A percentile compares a stretch with the other conserved stretches of the same genome.
Evolutionary conservation across 2,888 invertebrate genomes (phyloP).

Genomic region (Erebia ligea): DNA sequence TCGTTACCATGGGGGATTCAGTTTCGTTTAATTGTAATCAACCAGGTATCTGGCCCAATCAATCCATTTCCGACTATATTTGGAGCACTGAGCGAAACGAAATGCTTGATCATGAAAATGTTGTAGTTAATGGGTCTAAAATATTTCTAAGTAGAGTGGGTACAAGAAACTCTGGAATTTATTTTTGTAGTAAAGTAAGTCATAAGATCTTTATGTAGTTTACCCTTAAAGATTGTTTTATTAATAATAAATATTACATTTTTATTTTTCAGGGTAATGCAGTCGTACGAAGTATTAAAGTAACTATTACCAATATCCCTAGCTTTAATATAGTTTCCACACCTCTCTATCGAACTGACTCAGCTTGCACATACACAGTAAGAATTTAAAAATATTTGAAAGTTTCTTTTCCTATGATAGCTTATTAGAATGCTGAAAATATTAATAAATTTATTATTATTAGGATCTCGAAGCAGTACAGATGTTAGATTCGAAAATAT

Average conservation of each 20-base stretch:
- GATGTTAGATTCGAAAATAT: constrained; percentile 40
- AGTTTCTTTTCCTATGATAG: not conserved
- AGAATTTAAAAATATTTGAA: constrained; percentile 30
- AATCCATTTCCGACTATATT: constrained; percentile 10
- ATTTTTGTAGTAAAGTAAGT: constrained; percentile 52
- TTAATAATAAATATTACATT: not conserved
- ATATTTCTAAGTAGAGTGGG: constrained; percentile 46
- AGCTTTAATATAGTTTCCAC: constrained; percentile 50
- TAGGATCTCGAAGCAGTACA: constrained; percentile 53
- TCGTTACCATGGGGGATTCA: constrained; percentile 51
- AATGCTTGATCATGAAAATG: constrained; percentile 50
- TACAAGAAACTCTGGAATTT: constrained; percentile 52
- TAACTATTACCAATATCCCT: constrained; percentile 52
- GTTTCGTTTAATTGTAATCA: constrained; percentile 48
- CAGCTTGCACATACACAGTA: constrained; percentile 52
- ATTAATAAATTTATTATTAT: not conserved
- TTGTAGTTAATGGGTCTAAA: constrained; percentile 43
- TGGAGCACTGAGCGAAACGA: constrained; percentile 50
- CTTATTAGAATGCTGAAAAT: not conserved
- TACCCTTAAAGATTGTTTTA: not conserved
- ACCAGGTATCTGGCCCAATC: not conserved
- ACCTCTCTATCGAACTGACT: constrained; percentile 46
- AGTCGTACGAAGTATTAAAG: constrained; percentile 40
- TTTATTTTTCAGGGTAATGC: constrained; percentile 46
- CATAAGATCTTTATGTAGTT: not conserved